Evolutionary conservation across 2,888 invertebrate genomes (phyloP), one percentile per base, ranked within the genome.

Genomic region (Mystacides longicornis): DNA sequence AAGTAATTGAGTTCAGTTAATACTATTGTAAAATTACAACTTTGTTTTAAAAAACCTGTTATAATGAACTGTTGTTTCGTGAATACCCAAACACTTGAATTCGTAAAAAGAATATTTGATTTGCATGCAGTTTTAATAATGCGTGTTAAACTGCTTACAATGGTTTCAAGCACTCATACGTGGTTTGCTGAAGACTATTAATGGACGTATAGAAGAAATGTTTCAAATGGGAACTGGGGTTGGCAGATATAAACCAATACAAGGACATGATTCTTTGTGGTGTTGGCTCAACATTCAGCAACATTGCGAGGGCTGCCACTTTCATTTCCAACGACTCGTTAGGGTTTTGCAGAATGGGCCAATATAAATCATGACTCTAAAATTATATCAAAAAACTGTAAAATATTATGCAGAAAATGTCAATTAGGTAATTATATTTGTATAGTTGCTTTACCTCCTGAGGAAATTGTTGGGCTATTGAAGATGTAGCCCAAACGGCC

Each of bases 181-280:
- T 81, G 0, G 83, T 84, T 45, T 77, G 77, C 53, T 83, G 81
- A 65, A 87, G 72, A 52, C 84, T 86, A 59, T 82, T 82, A 23
- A 87, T 72, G 0, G 85, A 85, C 0, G 86, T 82, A 58, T 83
- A 83, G 75, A 85, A 88, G 67, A 81, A 87, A 61, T 86, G 78
- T 60, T 83, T 82, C 60, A 88, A 70, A 64, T 86, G 86, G 3
- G 77, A 77, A 64, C 79, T 80, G 0, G 75, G 76, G 58, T 83
- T 84, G 9, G 71, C 73, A 62, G 75, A 77, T 64, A 88, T 82
- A 61, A 82, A 84, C 67, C 85, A 82, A 65, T 85, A 85, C 2
- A 87, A 72, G 55, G 85, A 83, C 59, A 85, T 77, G 49, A 87
- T 75, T 49, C 86, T 80, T 1, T 81, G 81, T 4, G 84, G 78